These are phyloP conservation scores for Spilarctia lutea DNA, from an alignment of 2,888 invertebrate genomes.

Conservation along the genomic window DNA sequence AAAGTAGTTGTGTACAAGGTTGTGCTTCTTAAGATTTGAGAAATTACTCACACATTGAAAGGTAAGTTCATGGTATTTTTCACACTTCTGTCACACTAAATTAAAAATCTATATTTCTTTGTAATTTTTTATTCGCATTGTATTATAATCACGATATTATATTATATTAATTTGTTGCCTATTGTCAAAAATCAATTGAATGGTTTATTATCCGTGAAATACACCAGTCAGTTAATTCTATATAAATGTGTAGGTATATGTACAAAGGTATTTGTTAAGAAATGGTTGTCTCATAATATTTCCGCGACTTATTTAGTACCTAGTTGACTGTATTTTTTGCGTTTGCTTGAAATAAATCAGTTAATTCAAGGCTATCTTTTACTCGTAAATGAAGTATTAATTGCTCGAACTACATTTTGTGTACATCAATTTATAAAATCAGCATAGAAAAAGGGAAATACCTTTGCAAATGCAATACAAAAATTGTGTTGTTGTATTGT, in stretches of 20 bases:
- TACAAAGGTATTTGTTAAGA: neutral
- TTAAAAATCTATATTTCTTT: neutral
- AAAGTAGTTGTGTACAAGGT: conserved; percentile 69
- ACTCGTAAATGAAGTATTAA: no score
- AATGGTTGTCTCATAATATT: neutral
- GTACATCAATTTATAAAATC: no score
- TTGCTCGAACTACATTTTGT: no score
- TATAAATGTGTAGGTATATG: neutral
- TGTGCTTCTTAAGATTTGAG: conserved; percentile 75
- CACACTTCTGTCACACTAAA: neutral
- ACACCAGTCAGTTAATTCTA: neutral
- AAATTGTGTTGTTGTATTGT: no score
- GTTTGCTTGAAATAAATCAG: no score
- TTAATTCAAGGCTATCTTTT: neutral
- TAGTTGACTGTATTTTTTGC: neutral
- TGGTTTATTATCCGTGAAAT: neutral
- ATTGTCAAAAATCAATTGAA: neutral
- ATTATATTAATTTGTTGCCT: neutral
- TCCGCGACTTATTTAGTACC: neutral
- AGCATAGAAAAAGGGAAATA: no score
- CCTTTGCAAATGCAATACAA: no score
- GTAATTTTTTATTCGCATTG: neutral
- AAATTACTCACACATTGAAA: conserved; percentile 70
- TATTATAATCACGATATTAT: neutral
- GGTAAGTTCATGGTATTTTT: conserved; percentile 59